Percentiles rank a stretch among this genome's conserved stretches.
Conservation (phyloP, 2,113 vertebrate species). For the Rhegmatorhina hoffmannsi region DNA sequence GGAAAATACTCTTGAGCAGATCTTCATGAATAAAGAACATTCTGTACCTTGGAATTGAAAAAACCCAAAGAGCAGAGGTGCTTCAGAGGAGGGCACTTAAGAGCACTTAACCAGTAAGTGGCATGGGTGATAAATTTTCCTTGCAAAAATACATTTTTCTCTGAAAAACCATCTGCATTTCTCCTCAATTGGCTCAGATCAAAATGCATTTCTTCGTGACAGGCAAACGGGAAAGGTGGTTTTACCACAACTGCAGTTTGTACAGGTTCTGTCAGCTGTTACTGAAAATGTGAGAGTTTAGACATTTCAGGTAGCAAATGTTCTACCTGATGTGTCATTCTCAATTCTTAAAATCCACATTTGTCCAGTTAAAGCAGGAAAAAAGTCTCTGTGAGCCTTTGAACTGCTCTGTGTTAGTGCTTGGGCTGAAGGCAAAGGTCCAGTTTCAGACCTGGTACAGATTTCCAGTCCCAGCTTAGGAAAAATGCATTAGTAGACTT, state of each 20-base stretch:
- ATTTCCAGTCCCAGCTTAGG: neutral
- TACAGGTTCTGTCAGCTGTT: neutral
- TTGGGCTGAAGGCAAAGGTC: neutral
- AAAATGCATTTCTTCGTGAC: neutral
- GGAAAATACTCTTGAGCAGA: neutral
- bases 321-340: neutral
- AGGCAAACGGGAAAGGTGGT: neutral
- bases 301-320: neutral
- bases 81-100: neutral
- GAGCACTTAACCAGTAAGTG: neutral
- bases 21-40: neutral
- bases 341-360: neutral
- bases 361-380: neutral
- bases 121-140: neutral
- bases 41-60: neutral
- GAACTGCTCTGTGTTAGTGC: neutral
- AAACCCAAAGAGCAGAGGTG: neutral
- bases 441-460: neutral
- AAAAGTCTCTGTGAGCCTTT: neutral
- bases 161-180: neutral
- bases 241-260: neutral
- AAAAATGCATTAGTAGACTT: accelerated
- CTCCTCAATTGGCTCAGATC: neutral
- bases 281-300: neutral
- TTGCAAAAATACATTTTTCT: neutral